These are phyloP conservation scores for Pterocles orientalis DNA, from an alignment of 2,113 vertebrate genomes.

Conservation along the genomic window DNA sequence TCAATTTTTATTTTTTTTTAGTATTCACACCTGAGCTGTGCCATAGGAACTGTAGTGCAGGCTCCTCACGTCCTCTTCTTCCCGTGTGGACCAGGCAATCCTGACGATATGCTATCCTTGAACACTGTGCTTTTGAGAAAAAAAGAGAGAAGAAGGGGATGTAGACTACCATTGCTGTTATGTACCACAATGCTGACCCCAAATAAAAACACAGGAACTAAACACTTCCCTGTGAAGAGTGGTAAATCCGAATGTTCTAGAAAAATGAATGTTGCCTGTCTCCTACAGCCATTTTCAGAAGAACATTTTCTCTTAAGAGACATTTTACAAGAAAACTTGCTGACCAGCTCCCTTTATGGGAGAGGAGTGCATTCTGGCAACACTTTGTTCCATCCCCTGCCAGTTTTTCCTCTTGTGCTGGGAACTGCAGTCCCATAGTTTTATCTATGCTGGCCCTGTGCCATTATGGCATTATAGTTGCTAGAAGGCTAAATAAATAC, in stretches of 20 bases:
- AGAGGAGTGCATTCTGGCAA: neutral
- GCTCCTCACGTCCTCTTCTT: neutral
- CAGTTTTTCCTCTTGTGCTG: neutral
- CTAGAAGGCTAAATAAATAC: neutral
- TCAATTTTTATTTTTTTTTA: neutral
- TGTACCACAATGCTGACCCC: neutral
- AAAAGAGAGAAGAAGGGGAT: neutral
- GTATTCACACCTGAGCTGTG: neutral
- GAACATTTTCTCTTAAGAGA: neutral
- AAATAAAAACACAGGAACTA: neutral
- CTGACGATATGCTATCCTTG: accelerated
- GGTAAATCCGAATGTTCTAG: neutral
- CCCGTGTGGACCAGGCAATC: no score
- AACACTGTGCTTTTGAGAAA: neutral
- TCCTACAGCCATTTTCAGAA: neutral
- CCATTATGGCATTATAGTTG: neutral
- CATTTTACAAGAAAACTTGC: neutral
- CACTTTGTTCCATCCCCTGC: neutral
- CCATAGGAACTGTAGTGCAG: neutral
- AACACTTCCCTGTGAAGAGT: neutral
- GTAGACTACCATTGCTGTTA: neutral
- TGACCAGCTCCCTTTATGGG: neutral
- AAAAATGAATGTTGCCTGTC: neutral
- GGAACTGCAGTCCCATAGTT: neutral
- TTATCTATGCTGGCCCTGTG: neutral